phyloP scores from a whole-genome alignment of 2,888 invertebrate genomes.

The Chymomyza amoena region DNA sequence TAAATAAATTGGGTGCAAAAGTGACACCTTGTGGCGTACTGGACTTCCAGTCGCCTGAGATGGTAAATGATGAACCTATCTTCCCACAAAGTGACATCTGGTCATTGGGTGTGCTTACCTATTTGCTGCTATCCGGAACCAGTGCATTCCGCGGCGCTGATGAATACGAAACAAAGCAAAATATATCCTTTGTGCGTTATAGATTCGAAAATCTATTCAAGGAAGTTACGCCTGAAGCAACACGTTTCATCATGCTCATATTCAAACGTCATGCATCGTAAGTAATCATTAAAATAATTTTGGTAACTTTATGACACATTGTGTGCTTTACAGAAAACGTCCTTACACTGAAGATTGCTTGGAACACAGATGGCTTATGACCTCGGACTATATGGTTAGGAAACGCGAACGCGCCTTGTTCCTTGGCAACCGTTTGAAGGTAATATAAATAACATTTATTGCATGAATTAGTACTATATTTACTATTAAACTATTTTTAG shows the following conservation, averaged over 20 bases:
- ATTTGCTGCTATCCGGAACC: conserved; percentile 94
- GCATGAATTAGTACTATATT: neutral
- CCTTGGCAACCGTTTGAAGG: conserved; percentile 89
- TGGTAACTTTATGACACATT: neutral
- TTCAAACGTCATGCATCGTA: conserved; percentile 96
- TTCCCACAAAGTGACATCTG: conserved; percentile 96
- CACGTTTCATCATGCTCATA: conserved; percentile 95
- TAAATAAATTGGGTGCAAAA: conserved; percentile 87
- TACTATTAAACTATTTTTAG: conserved; percentile 75
- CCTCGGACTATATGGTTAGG: conserved; percentile 94
- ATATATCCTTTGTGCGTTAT: conserved; percentile 94
- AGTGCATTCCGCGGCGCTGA: conserved; percentile 93
- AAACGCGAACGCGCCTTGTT: conserved; percentile 93
- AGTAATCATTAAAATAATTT: conserved; percentile 62
- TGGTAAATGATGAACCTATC: conserved; percentile 91
- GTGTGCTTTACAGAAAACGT: conserved; percentile 85
- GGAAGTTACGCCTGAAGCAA: conserved; percentile 95
- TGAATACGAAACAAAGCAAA: conserved; percentile 91
- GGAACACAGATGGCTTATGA: conserved; percentile 96
- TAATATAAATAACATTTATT: conserved; percentile 63
- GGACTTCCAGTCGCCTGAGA: conserved; percentile 92
- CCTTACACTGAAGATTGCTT: conserved; percentile 96
- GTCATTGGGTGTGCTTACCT: conserved; percentile 95
- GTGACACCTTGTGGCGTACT: conserved; percentile 84
- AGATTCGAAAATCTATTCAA: conserved; percentile 96